Base-by-base conservation (phyloP, 1,140 invertebrate species). In the Spodoptera litura region DNA sequence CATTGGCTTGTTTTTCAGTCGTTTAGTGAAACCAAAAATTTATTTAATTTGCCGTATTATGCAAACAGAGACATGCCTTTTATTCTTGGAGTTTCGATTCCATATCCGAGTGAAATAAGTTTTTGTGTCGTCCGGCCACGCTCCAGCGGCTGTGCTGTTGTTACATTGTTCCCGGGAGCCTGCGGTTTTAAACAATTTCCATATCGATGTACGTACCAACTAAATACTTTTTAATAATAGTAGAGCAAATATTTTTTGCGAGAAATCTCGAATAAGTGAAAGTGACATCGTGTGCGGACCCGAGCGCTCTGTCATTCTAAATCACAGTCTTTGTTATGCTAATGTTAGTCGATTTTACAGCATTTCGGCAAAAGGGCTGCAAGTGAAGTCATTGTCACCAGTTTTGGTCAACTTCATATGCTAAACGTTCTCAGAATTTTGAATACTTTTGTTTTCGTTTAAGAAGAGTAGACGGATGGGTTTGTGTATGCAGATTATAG, bases 1-100 rank as follows among this genome's bases (percentile, higher is more conserved):
- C 66, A 86, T 51, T 44, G 66, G 72, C 86, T 85, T 86, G 44
- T 78, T 81, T 70, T 78, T 77, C 76, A 55, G 44, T 78, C 82
- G 83, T 87, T 89, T 88, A 90, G 84, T 81, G 85, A 80, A 85
- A 88, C 83, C 83, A 89, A 89, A 91, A 87, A 91, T 89, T 86
- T 88, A 80, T 93, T 91, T 90, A 92, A 93, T 92, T 93, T 92
- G 86, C 88, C 89, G 88, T 89, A 83, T 89, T 91, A 91, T 90
- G 88, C 88, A 87, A 89, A 87, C 86, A 79, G 85, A 84, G 84
- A 86, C 84, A 87, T 91, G 87, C 83, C 83, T 88, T 86, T 84
- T 91, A 89, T 88, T 88, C 85, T 82, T 82, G 76, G 85, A 81
- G 85, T 90, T 90, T 89, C 86, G 86, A 88, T 89, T 91, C 88